A percentile compares a stretch with the other conserved stretches of the same genome.
Conservation (phyloP, 2,888 invertebrate genomes). For the Calameuta idolon region DNA sequence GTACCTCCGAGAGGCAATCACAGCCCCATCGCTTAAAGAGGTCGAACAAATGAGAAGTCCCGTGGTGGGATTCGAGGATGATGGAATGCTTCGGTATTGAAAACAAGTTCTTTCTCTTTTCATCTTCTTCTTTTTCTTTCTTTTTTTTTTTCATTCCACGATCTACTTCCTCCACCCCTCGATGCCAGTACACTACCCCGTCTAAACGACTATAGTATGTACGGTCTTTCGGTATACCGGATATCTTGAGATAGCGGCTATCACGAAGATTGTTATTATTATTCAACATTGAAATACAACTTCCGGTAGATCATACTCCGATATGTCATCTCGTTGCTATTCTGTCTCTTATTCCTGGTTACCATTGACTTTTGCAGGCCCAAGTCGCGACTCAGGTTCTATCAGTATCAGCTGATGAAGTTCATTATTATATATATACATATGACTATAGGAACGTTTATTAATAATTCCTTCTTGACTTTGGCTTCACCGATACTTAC, state of each 20-base stretch:
- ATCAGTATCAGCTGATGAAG: not conserved
- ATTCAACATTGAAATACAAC: slow-evolving; percentile 62
- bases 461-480: not conserved
- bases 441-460: not conserved
- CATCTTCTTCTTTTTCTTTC: too few relatives aligned
- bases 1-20: slow-evolving; percentile 23
- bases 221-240: not conserved
- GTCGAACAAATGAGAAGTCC: slow-evolving; percentile 24
- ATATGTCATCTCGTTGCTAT: slow-evolving; percentile 30
- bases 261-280: slow-evolving; percentile 45
- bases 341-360: slow-evolving; percentile 34
- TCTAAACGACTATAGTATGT: not conserved
- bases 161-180: not conserved
- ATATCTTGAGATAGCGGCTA: not conserved
- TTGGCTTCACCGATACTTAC: not conserved
- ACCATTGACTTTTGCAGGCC: slow-evolving; percentile 24
- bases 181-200: not conserved
- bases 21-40: slow-evolving; percentile 24
- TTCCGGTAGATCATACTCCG: slow-evolving; percentile 53
- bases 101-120: not conserved
- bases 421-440: not conserved
- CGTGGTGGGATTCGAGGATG: slow-evolving; percentile 9
- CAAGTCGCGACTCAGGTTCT: not conserved
- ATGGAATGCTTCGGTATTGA: slow-evolving; percentile 1
- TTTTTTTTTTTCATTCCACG: not conserved